A percentile compares a stretch with the other conserved stretches of the same genome.
These are phyloP conservation scores for Hipparchia semele DNA, from an alignment of 2,888 invertebrate species.

Conservation along the genomic window DNA sequence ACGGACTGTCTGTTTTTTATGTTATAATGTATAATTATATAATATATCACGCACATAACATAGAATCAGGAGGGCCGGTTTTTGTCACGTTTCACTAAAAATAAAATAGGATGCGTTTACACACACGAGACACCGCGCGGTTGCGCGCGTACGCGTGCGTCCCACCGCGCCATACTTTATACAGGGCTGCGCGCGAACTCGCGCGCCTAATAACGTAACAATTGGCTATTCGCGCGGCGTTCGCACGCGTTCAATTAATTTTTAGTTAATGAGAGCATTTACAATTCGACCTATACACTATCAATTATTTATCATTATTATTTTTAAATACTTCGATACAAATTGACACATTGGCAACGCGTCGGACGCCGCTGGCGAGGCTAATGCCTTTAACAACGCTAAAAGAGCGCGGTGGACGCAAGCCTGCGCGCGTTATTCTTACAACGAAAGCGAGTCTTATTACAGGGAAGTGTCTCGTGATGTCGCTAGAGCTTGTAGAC, in stretches of 20 bases:
- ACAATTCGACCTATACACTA: conserved; percentile 41
- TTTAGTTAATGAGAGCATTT: conserved; percentile 36
- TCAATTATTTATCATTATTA: conserved; percentile 25
- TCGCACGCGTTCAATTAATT: conserved; percentile 28
- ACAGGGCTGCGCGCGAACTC: conserved; percentile 18
- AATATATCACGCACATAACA: conserved; percentile 38
- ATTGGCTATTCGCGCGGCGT: conserved; percentile 24
- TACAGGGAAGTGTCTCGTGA: conserved; percentile 1
- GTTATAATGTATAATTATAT: conserved; percentile 32
- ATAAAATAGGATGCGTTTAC: conserved; percentile 24
- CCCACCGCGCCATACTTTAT: conserved; percentile 18
- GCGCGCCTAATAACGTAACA: conserved; percentile 14
- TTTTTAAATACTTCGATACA: conserved; percentile 41
- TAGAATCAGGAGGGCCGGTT: conserved; percentile 33
- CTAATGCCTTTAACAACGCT: conserved; percentile 1
- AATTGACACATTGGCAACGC: conserved; percentile 40
- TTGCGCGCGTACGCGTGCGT: conserved; percentile 12
- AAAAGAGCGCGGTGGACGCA: conserved; percentile 16
- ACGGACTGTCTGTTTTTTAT: conserved; percentile 42
- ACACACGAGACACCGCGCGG: conserved; percentile 15
- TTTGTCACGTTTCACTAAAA: conserved; percentile 23
- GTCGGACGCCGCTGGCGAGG: conserved; percentile 27
- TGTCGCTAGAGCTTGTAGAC: background rate
- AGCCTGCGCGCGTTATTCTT: conserved; percentile 3
- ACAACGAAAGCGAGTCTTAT: conserved; percentile 6